Evolutionary conservation across 2,797 vertebrate species (phyloP), one percentile per base, ranked within the genome.

Genomic region (Rhadinocentrus ornatus): DNA sequence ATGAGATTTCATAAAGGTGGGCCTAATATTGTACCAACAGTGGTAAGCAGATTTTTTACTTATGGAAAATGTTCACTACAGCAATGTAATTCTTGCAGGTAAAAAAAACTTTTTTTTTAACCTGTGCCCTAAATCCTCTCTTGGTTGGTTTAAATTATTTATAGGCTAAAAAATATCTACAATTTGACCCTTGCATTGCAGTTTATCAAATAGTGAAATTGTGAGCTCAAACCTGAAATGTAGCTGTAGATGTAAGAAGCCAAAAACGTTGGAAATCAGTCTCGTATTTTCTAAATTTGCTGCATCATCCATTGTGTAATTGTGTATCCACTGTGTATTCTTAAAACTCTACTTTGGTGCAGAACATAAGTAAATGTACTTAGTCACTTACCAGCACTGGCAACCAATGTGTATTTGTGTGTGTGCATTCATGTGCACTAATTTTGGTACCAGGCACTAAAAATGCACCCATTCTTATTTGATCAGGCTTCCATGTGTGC

Each of bases 371-470:
- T 24, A 22, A 55, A 27, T 55, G 29, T 26, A 15, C 22, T 16
- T 27, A 18, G 24, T 34, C 5, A 41, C 11, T n/a, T 24, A 24
- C 29, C 48, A 41, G 24, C 4, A 18, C 7, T 11, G 9, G 4
- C 16, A 8, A 59, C 48, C 41, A 69, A 4, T 57, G 39, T 53
- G 41, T 15, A 5, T 39, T 78, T 79, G 56, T 80, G 34, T 63
- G 63, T 55, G 39, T 24, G n/a, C 48, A 62, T 63, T 75, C 63
- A 67, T 77, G 57, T 61, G 27, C 37, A 26, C 41, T 68, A 27
- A 77, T 68, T 69, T 58, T 59, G 59, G 62, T 78, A 35, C 62
- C 57, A 75, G 69, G 62, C 76, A 59, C 57, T n/a, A 57, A 76
- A 79, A 69, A 58, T 3, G 13, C 39, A 39, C 44, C 26, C 34